Base-by-base conservation (phyloP, 1,140 invertebrate species). In the Nautilus pompilius region DNA sequence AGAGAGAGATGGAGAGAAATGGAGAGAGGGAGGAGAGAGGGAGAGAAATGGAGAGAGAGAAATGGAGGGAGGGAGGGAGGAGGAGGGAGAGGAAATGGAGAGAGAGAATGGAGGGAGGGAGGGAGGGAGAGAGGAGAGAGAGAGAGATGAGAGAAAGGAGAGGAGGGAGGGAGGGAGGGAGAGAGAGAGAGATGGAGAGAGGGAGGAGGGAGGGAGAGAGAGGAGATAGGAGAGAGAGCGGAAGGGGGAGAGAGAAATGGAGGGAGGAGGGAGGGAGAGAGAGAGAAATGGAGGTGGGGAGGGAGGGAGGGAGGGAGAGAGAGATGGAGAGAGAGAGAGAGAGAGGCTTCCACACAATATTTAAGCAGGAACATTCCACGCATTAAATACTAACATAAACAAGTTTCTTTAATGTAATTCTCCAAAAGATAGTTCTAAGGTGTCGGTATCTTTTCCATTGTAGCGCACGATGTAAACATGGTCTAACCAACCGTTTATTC, bases 181-280 rank as follows among this genome's bases (percentile, higher is more conserved):
- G 33, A 20, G 29, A 61, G 1, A 58, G 13, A 36, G 4, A 33
- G 56, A 58, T 5, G 6, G 28, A 4, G 6, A 58, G 32, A 5
- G 17, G 41, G 61, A 68, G 75, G 54, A 30, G 24, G 24, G 5
- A 58, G 0, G 32, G 24, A 62, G 57, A 56, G 22, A 56, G 22
- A 56, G 5, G 1, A 1, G 33, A 29, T 26, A 30, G 20, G 22
- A 22, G 30, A 62, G 56, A 58, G 29, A 62, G 6, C 63, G 57
- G 3, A 29, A 63, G 5, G 63, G 29, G 0, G 10, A 56, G 30
- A 28, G 54, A 28, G 5, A 56, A 29, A 2, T 17, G 33, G 22
- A 56, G 5, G 1, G n/a, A n/a, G n/a, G 22, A 63, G 60, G 34
- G 55, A 63, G 32, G 15, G 57, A 65, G 29, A 62, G 34, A 63